Base-by-base conservation (phyloP, 2,888 invertebrate genomes). In the Phoronis australis region DNA sequence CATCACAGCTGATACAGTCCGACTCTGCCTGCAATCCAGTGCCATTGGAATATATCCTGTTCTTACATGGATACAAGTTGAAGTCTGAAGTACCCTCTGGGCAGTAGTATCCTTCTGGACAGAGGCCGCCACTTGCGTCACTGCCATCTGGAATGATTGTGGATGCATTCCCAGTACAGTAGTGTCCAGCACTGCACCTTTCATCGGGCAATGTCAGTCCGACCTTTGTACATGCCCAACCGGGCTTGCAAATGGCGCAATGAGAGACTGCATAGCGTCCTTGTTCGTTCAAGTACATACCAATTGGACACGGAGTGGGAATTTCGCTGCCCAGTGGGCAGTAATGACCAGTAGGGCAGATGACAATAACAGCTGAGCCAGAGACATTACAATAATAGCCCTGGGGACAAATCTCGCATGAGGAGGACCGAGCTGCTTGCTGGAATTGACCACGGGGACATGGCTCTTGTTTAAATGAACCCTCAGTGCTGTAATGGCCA, bases 41-140 rank as follows among this genome's bases (percentile, higher is more conserved):
- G 47, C 59, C 56, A 51, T 69, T 71, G 39, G 67, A 65, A 55
- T 71, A 74, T 0, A 73, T 73, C n/a, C 74, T 73, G 48, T 69
- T 69, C 6, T 62, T 61, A 47, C 74, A 74, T 4, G 71, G 71
- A 9, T 51, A 58, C 37, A 61, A 54, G 3, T 44, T 48, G 47
- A 60, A 72, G n/a, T 62, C 55, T 4, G 57, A 52, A 2, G 72
- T 73, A 9, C 64, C 69, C 26, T 60, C 58, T 0, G 65, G 66
- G 50, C 74, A 74, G 55, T 61, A 73, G 51, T 68, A 69, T 1
- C 74, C 73, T 1, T 63, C 60, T 4, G 71, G 73, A 51, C 73
- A 74, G 4, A 67, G 52, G 42, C 65, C 66, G 6, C 68, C 73
- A 45, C 61, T 61, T n/a, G n/a, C n/a, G 15, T 31, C 31, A 12